phyloP scores from a whole-genome alignment of 2,797 vertebrate genomes.

The Sphaeramia orbicularis region DNA sequence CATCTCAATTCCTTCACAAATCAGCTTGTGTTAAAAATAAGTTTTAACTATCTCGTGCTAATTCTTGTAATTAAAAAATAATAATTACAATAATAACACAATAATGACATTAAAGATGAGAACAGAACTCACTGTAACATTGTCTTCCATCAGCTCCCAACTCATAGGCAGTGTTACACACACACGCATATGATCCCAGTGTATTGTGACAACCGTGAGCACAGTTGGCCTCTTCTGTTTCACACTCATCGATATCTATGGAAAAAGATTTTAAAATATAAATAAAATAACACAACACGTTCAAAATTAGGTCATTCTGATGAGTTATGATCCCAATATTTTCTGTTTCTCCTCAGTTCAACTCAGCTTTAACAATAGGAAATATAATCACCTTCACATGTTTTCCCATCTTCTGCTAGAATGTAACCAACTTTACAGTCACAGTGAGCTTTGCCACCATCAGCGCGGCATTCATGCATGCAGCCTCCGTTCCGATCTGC shows the following conservation, averaged over 20 bases:
- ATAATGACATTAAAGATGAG: too few species aligned
- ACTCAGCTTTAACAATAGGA: background rate
- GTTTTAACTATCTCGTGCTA: background rate
- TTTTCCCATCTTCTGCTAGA: constrained; percentile 85
- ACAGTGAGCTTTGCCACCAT: constrained; percentile 83
- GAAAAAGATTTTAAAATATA: constrained; percentile 10
- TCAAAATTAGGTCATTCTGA: too few species aligned
- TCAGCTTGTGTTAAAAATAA: constrained; percentile 1
- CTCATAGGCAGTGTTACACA: constrained; percentile 91
- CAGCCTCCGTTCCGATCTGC: constrained; percentile 89
- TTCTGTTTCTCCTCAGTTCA: too few species aligned
- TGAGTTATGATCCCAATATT: too few species aligned
- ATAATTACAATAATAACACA: too few species aligned
- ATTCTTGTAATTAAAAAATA: too few species aligned
- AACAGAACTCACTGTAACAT: constrained; percentile 92
- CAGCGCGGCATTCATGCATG: constrained; percentile 87
- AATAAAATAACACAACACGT: constrained; percentile 2
- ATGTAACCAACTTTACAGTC: constrained; percentile 87
- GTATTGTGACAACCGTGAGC: constrained; percentile 94
- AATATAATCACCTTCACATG: constrained; percentile 85
- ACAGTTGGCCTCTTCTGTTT: constrained; percentile 81
- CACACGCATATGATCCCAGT: constrained; percentile 90
- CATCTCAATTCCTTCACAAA: constrained; percentile 92
- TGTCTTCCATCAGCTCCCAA: constrained; percentile 91
- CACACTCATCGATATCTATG: constrained; percentile 93